Percentiles rank a stretch among this genome's conserved stretches.
Conservation (phyloP, 2,888 invertebrate genomes). For the Ctena decussata region DNA sequence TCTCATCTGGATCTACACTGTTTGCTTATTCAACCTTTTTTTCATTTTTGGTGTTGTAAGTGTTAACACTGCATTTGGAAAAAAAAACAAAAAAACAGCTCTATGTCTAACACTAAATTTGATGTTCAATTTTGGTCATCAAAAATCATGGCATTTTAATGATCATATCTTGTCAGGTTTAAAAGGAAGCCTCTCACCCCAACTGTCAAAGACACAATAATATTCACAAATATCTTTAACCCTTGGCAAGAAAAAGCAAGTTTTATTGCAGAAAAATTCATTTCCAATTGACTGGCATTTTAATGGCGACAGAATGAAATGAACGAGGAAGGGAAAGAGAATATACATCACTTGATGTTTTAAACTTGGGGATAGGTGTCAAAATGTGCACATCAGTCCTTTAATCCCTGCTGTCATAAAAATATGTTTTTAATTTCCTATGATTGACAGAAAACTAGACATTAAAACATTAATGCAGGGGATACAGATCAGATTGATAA, state of each 20-base stretch:
- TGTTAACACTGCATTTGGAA: no score
- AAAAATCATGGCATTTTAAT: conserved; percentile 5
- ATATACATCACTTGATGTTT: not conserved
- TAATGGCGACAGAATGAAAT: not conserved
- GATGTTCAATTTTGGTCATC: not conserved
- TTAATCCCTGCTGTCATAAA: not conserved
- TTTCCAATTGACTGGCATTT: not conserved
- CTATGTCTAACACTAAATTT: no score
- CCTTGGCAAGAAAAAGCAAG: not conserved
- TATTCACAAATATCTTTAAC: not conserved
- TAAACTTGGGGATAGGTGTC: not conserved
- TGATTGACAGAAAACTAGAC: not conserved
- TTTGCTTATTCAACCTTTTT: no score
- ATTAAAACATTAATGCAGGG: no score
- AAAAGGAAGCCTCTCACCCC: not conserved
- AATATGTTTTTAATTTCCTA: not conserved
- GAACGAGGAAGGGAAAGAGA: not conserved
- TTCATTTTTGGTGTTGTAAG: no score
- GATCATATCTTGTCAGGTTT: not conserved
- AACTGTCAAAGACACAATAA: not conserved
- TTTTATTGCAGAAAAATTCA: not conserved
- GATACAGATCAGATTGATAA: no score
- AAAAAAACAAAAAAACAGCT: no score
- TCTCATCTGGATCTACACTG: no score
- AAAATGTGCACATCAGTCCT: not conserved